phyloP scores from a whole-genome alignment of 2,113 vertebrate genomes.

The cattle (Bos taurus) region ARS-UCD2.0 NC_037356.1:25364001-25364500 shows the following conservation, averaged over 20 bases:
- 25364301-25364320: not conserved
- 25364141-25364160: not conserved
- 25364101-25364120: not conserved
- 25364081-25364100: not conserved
- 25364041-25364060: not conserved
- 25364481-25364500: not conserved
- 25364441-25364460: not conserved
- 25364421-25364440: not conserved
- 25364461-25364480: not conserved
- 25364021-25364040: not conserved
- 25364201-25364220: not conserved
- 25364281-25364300: not conserved
- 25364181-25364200: rapidly evolving
- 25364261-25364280: not conserved
- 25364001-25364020: not conserved
- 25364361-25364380: rapidly evolving
- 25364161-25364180: not conserved
- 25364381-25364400: not conserved
- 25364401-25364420: rapidly evolving
- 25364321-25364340: not conserved
- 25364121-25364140: not conserved
- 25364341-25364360: not conserved
- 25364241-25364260: not conserved
- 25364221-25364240: not conserved
- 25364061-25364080: not conserved